Conservation (phyloP, 1,140 invertebrate species). For the Brachionus rotundiformis region DNA sequence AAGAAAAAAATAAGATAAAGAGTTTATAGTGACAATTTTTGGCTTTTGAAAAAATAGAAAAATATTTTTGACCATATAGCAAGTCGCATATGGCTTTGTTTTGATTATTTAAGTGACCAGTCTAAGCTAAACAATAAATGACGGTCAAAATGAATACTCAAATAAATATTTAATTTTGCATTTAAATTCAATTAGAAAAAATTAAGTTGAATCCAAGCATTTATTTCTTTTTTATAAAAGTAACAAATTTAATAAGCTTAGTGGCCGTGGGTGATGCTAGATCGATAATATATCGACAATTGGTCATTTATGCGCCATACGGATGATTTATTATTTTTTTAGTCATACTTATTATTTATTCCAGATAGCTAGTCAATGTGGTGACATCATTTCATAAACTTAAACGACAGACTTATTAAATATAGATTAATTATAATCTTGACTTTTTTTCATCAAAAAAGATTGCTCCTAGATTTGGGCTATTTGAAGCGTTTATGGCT, state of each 20-base stretch:
- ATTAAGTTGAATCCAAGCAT: not conserved
- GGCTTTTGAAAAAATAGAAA: not conserved
- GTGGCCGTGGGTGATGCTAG: not conserved
- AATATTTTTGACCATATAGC: constrained; percentile 10
- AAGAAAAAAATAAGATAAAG: not conserved
- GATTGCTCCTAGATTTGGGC: not conserved
- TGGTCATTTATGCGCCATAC: not conserved
- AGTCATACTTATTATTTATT: not conserved
- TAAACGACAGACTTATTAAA: not conserved
- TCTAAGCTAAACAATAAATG: not conserved
- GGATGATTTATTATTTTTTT: constrained; percentile 16
- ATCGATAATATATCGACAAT: constrained; percentile 1
- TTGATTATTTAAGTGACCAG: not conserved
- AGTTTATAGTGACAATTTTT: not conserved
- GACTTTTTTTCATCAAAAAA: not conserved
- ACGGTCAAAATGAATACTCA: constrained; percentile 25
- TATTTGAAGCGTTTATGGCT: not conserved
- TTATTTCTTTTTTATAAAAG: not conserved
- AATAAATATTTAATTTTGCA: constrained; percentile 45
- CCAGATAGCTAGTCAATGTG: not conserved
- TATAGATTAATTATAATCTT: not conserved
- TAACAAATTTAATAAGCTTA: not conserved
- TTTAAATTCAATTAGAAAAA: constrained; percentile 42
- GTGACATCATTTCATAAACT: constrained; percentile 13
- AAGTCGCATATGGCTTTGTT: not conserved